Percentiles rank a stretch among this genome's conserved stretches.
Evolutionary conservation across 1,140 invertebrate genomes (phyloP).

Genomic region (Musca domestica): DNA sequence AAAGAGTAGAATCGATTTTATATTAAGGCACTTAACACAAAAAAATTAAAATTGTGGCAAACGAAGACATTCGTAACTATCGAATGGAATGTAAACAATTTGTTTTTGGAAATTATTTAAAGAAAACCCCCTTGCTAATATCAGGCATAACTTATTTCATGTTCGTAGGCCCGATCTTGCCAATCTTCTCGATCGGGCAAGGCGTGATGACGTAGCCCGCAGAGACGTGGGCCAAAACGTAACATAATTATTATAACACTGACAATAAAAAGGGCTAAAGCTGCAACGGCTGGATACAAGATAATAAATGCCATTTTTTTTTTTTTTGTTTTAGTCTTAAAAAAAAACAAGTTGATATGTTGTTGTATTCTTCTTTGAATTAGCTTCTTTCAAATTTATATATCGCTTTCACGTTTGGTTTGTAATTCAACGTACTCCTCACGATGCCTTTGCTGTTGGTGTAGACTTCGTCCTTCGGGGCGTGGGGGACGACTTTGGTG

Average conservation of each 20-base stretch:
- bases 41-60: too few species aligned
- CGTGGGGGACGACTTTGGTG: conserved; percentile 41
- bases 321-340: background rate
- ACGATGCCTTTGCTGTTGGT: conserved; percentile 45
- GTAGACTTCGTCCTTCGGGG: conserved; percentile 46
- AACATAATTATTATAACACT: conserved; percentile 72
- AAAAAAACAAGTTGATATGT: too few species aligned
- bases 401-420: conserved; percentile 74
- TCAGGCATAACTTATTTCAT: conserved; percentile 61
- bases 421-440: conserved; percentile 73
- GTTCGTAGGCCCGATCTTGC: conserved; percentile 63
- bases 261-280: conserved; percentile 69
- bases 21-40: too few species aligned
- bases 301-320: conserved; percentile 71
- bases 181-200: conserved; percentile 61
- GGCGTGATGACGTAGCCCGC: conserved; percentile 66
- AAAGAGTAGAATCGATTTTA: too few species aligned
- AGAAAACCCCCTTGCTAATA: background rate
- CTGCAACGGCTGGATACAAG: conserved; percentile 71
- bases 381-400: conserved; percentile 57
- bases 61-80: too few species aligned
- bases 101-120: too few species aligned
- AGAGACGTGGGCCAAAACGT: conserved; percentile 67
- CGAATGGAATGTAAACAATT: too few species aligned
- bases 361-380: background rate